Percentiles rank a stretch among this genome's conserved stretches.
phyloP scores from a whole-genome alignment of 2,113 vertebrate genomes.

The Aldabrachelys gigantea region DNA sequence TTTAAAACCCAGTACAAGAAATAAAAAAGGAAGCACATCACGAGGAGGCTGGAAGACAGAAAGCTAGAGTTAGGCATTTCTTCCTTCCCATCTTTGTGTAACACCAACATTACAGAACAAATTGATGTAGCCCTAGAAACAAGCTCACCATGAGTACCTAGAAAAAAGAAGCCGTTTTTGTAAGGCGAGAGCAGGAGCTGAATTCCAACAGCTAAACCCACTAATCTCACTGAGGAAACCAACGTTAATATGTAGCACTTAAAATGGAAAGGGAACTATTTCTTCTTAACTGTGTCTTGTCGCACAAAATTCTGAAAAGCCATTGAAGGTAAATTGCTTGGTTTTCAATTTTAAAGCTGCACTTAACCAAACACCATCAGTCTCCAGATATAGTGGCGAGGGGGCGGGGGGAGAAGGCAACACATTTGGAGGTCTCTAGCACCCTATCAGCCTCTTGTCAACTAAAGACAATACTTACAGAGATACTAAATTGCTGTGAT shows the following conservation, averaged over 20 bases:
- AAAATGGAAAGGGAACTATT: conserved; percentile 33
- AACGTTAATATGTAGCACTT: conserved; percentile 44
- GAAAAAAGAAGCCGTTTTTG: fast-evolving
- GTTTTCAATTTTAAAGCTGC: conserved; percentile 71
- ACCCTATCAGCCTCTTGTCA: background rate
- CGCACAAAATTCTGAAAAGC: conserved; percentile 52
- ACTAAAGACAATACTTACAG: background rate
- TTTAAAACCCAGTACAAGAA: background rate
- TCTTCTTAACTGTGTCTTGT: conserved; percentile 58
- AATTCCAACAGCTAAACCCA: background rate
- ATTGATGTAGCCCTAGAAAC: background rate
- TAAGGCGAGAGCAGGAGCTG: fast-evolving
- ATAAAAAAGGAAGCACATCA: background rate
- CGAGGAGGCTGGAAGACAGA: background rate
- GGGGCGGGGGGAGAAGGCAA: background rate
- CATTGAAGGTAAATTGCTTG: conserved; percentile 71
- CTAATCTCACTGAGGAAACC: conserved; percentile 18
- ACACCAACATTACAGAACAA: background rate
- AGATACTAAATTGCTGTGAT: background rate
- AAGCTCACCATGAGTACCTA: fast-evolving
- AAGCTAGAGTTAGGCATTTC: background rate
- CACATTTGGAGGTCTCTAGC: background rate
- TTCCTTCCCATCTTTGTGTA: background rate
- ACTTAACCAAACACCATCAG: conserved; percentile 58
- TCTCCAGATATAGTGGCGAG: conserved; percentile 24